Base-by-base conservation (phyloP, 2,113 vertebrate genomes). In the Callopanchax toddi region DNA sequence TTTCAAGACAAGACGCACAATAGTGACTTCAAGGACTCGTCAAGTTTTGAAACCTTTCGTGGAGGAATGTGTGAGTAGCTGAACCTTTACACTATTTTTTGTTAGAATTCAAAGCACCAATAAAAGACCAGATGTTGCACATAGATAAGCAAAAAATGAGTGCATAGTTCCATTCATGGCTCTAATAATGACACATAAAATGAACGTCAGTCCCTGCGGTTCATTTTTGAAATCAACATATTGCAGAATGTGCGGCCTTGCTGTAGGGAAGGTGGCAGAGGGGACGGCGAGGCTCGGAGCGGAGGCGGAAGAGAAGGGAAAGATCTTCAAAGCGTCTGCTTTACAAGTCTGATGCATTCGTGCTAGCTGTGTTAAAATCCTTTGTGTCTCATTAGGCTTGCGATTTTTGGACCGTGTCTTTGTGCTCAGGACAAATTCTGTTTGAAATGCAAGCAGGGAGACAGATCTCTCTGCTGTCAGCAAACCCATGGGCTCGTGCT, bases 351-450 rank as follows among this genome's bases (percentile, higher is more conserved):
- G 85, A 86, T 85, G 57, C 71, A 83, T 65, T 83, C 84, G 78
- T 75, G 48, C 50, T 69, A 18, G 74, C 74, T 65, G 85, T 58
- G 80, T 85, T 80, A 74, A 85, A 84, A 80, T 84, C 86, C 85
- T 89, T 81, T 89, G 85, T 89, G 83, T 84, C 86, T 89, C 82
- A 86, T 90, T 90, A 89, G 82, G 77, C 67, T n/a, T 64, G 65
- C 64, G 12, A 76, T 85, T 77, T 85, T 71, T 53, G 79, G 79
- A 85, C 58, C 13, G 17, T 50, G 69, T 69, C 78, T 86, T 90
- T 82, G 81, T 83, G 79, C 67, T 23, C 51, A 49, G 80, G 80
- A 87, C 82, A 57, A 66, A 86, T 82, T 83, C 85, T 69, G 82
- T 86, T 89, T 89, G 82, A 89, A 89, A 85, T 86, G 74, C 67